Evolutionary conservation across 1,140 invertebrate genomes (phyloP).

Genomic region (Heliconius himera): DNA sequence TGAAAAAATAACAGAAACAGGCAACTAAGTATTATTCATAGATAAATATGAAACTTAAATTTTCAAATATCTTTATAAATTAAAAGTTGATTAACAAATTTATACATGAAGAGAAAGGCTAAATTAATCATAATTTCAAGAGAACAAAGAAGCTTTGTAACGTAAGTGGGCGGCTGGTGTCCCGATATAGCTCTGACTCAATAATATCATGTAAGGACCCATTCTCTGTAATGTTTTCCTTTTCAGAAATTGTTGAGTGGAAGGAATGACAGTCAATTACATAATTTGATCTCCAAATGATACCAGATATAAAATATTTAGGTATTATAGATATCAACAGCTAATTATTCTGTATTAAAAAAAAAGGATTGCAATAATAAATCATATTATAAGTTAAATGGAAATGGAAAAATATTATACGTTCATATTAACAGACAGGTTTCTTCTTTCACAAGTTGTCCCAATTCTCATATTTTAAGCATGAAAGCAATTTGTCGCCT

Average conservation of each 20-base stretch:
- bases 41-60: not conserved
- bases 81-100: not conserved
- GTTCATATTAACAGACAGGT: not conserved
- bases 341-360: too few relatives aligned
- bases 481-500: slow-evolving; percentile 50
- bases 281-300: not conserved
- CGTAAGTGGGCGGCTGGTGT: slow-evolving; percentile 44
- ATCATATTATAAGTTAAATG: too few relatives aligned
- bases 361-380: too few relatives aligned
- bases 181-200: slow-evolving; percentile 62
- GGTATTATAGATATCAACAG: too few relatives aligned
- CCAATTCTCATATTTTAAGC: slow-evolving; percentile 3
- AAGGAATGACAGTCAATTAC: not conserved
- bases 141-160: slow-evolving; percentile 32
- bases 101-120: slow-evolving; percentile 18
- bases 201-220: slow-evolving; percentile 32
- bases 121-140: slow-evolving; percentile 18
- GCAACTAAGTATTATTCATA: not conserved
- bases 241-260: not conserved
- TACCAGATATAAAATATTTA: not conserved
- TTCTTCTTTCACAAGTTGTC: not conserved
- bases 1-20: not conserved
- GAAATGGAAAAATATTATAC: too few relatives aligned
- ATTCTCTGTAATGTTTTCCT: slow-evolving; percentile 21
- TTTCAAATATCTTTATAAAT: not conserved